Base-by-base conservation (phyloP, 53 echinoderm and acorn worm genomes). In the Pentamera pediparva region DNA sequence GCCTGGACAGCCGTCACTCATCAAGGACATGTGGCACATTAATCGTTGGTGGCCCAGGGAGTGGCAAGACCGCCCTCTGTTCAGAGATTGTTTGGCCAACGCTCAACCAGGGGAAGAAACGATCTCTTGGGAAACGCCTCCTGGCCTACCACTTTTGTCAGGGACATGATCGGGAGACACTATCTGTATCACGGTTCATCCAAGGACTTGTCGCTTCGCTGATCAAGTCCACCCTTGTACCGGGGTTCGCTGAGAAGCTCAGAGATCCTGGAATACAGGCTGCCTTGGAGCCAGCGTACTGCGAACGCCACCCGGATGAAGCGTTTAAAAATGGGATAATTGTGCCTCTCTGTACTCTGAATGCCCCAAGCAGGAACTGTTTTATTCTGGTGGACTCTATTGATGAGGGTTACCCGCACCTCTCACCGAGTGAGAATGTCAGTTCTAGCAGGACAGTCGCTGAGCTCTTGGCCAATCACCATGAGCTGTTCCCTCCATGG, bases 1-100 rank as follows among this genome's bases (percentile, higher is more conserved):
- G 98, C 61, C 62, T 96, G 37, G 98, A 96, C 79, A 96, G 86
- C 75, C 67, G 98, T 30, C 91, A 87, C 18, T 75, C 91, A 21
- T 91, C 98, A 13, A 96, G 86, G 78, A 96, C 98, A 83, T 96
- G 98, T 85, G 98, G 98, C 28, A 96, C 98, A 22, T 77, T 96
- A 35, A 87, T 96, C 52, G 88, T 96, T 78, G 98, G 98, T 78
- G 98, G 98, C 40, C 88, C 98, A 19, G 98, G 98, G 39, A 96
- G 91, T 86, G 98, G 98, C 21, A 96, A 96, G 78, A 91, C 91
- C 0, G 91, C 98, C 22, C 83, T 91, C 37, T 91, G 98, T 78
- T 59, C 91, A 26, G 98, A 96, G 60, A 83, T 96, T 32, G 90
- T 87, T 28, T 96, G 98, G 98, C 88, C 98, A 22, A 92, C 88